Evolutionary conservation across 1,140 invertebrate species (phyloP).

Genomic region (Drosophila sucinea): DNA sequence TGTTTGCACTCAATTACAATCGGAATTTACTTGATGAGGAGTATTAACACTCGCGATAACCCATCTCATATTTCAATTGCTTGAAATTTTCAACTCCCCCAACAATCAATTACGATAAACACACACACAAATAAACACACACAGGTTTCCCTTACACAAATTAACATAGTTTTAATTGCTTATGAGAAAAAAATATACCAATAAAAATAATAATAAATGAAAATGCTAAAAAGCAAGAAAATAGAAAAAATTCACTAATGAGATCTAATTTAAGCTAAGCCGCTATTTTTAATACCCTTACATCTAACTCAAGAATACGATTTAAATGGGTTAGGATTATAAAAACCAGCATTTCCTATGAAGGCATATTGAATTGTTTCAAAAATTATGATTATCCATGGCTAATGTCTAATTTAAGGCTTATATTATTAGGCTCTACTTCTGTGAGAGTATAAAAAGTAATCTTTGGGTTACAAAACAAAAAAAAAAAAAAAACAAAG

Average conservation of each 20-base stretch:
- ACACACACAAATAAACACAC: slow-evolving; percentile 6
- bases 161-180: slow-evolving; percentile 64
- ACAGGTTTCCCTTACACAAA: slow-evolving; percentile 53
- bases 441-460: background rate
- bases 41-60: background rate
- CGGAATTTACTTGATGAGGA: background rate
- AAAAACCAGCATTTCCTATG: too few species aligned
- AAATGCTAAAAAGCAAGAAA: slow-evolving; percentile 12
- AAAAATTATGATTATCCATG: too few species aligned
- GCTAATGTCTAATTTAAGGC: too few species aligned
- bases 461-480: slow-evolving; percentile 18
- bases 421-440: too few species aligned
- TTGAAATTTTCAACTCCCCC: slow-evolving; percentile 1
- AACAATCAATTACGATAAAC: slow-evolving; percentile 1
- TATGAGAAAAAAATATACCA: slow-evolving; percentile 30
- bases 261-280: too few species aligned
- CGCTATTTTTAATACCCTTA: too few species aligned
- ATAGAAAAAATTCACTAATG: background rate
- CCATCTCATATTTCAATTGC: background rate
- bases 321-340: too few species aligned
- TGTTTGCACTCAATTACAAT: background rate
- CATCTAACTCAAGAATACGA: too few species aligned
- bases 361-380: too few species aligned
- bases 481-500: slow-evolving; percentile 28
- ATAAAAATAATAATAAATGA: slow-evolving; percentile 23